Evolutionary conservation across 2,113 vertebrate species (phyloP), one percentile per base, ranked within the genome.

Genomic region (Pelodiscus sinensis): DNA sequence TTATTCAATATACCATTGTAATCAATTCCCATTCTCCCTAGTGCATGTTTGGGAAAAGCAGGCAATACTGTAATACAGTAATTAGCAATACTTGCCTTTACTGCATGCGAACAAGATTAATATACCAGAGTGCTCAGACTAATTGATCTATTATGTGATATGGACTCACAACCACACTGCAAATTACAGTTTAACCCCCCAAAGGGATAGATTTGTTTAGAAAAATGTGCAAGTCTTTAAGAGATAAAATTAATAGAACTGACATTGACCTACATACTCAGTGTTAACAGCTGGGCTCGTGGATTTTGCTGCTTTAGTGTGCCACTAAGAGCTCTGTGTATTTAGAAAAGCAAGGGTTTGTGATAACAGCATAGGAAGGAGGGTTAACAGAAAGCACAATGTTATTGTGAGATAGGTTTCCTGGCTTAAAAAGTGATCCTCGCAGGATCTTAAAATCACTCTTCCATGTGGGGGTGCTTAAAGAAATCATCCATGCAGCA

Each of bases 71-170:
- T 96, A 95, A 95, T 93, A 75, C 88, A 95, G 92, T 89, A 97
- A 96, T 96, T 95, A 97, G 96, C 93, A 82, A 86, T 95, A 95
- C 96, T 96, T 96, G 93, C 92, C 88, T 96, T 96, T 92, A 93
- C 96, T 95, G 60, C 87, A 91, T 96, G 94, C 96, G 95, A 97
- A 94, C 96, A 96, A 96, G 94, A 96, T 97, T 96, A 97, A 96
- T 97, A 97, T 95, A 97, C 92, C 91, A 1, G 91, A 96, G 95
- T 96, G 95, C 96, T 97, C 95, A 97, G 94, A 95, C 95, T 97
- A 97, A 97, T 97, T 96, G 96, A 97, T 97, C 96, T 96, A 96
- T 97, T 95, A 97, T 94, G 93, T 97, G 96, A 97, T 97, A 96
- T 93, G 95, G 93, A 93, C 90, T 96, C 60, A n/a, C 94, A 96